Conservation (phyloP, 2,888 invertebrate genomes). For the Tuta absoluta region DNA sequence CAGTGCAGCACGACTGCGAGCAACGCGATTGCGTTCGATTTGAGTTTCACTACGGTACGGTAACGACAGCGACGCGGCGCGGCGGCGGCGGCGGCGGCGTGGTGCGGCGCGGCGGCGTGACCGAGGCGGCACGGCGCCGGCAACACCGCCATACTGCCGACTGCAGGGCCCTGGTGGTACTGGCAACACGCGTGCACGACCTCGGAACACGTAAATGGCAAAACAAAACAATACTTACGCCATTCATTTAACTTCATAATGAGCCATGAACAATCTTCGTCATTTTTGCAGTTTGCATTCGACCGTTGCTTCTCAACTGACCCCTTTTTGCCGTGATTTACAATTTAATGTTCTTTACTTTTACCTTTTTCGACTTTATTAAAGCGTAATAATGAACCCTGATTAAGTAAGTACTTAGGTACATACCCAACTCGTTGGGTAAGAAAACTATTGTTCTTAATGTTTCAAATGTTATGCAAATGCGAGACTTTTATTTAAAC, state of each 20-base stretch:
- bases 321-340: conserved; percentile 62
- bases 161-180: conserved; percentile 34
- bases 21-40: conserved; percentile 29
- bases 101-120: conserved; percentile 37
- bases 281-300: conserved; percentile 68
- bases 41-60: conserved; percentile 31
- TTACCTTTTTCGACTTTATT: conserved; percentile 59
- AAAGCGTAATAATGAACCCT: conserved; percentile 67
- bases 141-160: conserved; percentile 9
- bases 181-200: conserved; percentile 46
- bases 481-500: conserved; percentile 48
- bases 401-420: conserved; percentile 61
- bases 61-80: conserved; percentile 30
- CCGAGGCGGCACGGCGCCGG: conserved; percentile 14
- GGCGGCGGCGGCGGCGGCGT: conserved; percentile 33
- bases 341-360: conserved; percentile 64
- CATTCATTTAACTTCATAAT: conserved; percentile 73
- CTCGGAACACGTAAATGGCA: conserved; percentile 51
- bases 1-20: conserved; percentile 33
- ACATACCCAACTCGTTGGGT: conserved; percentile 48
- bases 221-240: conserved; percentile 55
- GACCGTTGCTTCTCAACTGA: conserved; percentile 54
- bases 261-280: conserved; percentile 74
- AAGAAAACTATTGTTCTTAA: conserved; percentile 67
- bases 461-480: conserved; percentile 57